Percentiles rank a stretch among this genome's conserved stretches.
phyloP scores from a whole-genome alignment of 30 jellyfish, hydroid and myxozoan genomes.

The Catostylus mosaicus region DNA sequence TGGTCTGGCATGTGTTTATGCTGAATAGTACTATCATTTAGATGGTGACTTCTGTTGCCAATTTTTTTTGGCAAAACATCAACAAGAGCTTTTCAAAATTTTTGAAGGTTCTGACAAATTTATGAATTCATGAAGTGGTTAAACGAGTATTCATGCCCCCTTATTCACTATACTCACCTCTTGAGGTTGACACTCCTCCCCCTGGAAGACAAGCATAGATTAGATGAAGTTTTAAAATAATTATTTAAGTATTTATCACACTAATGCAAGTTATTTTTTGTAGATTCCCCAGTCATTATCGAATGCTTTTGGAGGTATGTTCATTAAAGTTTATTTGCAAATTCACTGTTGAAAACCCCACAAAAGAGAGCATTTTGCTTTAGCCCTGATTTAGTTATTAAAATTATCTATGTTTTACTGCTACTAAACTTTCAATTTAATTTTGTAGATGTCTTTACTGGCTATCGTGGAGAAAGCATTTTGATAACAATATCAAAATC shows the following conservation, averaged over 20 bases:
- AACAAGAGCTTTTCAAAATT: background rate
- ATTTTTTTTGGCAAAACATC: background rate
- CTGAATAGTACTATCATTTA: background rate
- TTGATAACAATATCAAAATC: constrained; percentile 71
- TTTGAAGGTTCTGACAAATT: background rate
- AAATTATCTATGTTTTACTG: too few relatives aligned
- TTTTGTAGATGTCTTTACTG: constrained; percentile 63
- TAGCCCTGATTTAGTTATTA: too few relatives aligned
- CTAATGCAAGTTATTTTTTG: background rate
- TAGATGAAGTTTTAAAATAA: too few relatives aligned
- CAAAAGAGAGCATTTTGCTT: too few relatives aligned
- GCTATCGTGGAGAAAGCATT: constrained; percentile 76
- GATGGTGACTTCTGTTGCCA: background rate
- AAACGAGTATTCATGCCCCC: too few relatives aligned
- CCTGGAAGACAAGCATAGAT: too few relatives aligned
- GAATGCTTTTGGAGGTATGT: constrained; percentile 68
- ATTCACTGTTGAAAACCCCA: too few relatives aligned
- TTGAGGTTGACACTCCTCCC: too few relatives aligned
- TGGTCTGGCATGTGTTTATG: background rate
- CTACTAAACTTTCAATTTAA: background rate
- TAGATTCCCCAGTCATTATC: constrained; percentile 44
- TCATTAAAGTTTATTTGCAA: too few relatives aligned
- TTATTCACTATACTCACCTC: too few relatives aligned
- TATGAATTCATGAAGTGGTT: too few relatives aligned
- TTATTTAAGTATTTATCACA: too few relatives aligned